phyloP scores from a whole-genome alignment of 2,888 invertebrate genomes.

The Mesorhabditis belari region DNA sequence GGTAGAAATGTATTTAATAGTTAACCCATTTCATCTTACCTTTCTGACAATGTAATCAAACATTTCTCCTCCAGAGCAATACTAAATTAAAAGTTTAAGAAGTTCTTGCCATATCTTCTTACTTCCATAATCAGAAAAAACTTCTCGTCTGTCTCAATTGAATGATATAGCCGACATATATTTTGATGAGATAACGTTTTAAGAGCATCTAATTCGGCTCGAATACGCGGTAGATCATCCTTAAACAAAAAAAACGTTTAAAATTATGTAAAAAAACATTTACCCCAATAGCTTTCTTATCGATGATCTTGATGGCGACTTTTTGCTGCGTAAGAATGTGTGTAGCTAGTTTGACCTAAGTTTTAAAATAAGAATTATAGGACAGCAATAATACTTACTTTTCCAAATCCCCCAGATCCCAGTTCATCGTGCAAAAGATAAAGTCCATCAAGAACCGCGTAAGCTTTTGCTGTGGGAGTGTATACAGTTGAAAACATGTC shows the following conservation, averaged over 20 bases:
- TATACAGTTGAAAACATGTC: too few species aligned
- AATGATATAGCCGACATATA: conserved; percentile 73
- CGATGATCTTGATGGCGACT: conserved; percentile 77
- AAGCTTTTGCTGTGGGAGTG: too few species aligned
- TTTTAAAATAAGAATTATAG: conserved; percentile 8
- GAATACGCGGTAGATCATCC: conserved; percentile 69
- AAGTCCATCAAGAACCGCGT: conserved; percentile 10
- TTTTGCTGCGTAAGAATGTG: conserved; percentile 73
- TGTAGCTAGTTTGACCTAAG: conserved; percentile 67
- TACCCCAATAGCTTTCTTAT: conserved; percentile 68
- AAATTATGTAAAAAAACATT: conserved; percentile 40
- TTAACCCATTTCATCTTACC: conserved; percentile 66
- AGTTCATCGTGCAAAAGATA: conserved; percentile 42
- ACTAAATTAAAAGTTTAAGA: conserved; percentile 54
- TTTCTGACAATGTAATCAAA: conserved; percentile 77
- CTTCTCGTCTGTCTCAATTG: conserved; percentile 69
- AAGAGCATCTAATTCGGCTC: conserved; percentile 67
- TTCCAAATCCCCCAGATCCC: conserved; percentile 67
- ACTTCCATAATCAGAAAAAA: conserved; percentile 73
- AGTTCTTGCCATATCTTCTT: conserved; percentile 6
- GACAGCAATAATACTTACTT: conserved; percentile 52
- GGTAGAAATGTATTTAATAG: conserved; percentile 52
- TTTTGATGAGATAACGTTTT: conserved; percentile 55
- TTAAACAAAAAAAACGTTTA: conserved; percentile 39
- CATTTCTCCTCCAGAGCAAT: conserved; percentile 74